Conservation (phyloP, 1,140 invertebrate genomes). For the Cataglyphis hispanica region DNA sequence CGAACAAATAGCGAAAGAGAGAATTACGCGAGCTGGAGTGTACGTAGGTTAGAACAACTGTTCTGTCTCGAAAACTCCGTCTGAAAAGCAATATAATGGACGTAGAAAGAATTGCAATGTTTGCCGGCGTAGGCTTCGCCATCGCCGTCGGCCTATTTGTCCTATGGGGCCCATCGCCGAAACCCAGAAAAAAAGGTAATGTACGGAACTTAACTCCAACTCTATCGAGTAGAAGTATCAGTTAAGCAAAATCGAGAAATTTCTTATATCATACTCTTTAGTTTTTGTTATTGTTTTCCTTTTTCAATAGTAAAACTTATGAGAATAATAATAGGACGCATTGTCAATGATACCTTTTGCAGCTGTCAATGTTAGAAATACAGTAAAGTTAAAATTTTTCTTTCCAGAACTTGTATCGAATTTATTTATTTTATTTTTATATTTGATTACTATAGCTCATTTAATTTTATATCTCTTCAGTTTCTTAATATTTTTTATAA, state of each 20-base stretch:
- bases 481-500: neutral
- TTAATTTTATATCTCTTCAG: neutral
- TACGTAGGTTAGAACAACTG: neutral
- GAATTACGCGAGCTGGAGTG: neutral
- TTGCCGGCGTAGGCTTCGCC: constrained; percentile 91
- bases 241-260: neutral
- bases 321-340: neutral
- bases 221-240: neutral
- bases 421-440: neutral
- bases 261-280: neutral
- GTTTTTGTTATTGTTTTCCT: neutral
- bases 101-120: constrained; percentile 89
- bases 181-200: constrained; percentile 83
- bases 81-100: constrained; percentile 86
- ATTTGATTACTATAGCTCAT: neutral
- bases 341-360: neutral
- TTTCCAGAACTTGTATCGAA: neutral
- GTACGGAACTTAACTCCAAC: neutral
- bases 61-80: neutral
- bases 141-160: constrained; percentile 92
- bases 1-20: neutral
- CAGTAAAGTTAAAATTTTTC: neutral
- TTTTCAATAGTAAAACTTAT: neutral
- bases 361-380: neutral
- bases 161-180: constrained; percentile 91